Conservation (phyloP, 2,113 vertebrate species). For the Picathartes gymnocephalus region DNA sequence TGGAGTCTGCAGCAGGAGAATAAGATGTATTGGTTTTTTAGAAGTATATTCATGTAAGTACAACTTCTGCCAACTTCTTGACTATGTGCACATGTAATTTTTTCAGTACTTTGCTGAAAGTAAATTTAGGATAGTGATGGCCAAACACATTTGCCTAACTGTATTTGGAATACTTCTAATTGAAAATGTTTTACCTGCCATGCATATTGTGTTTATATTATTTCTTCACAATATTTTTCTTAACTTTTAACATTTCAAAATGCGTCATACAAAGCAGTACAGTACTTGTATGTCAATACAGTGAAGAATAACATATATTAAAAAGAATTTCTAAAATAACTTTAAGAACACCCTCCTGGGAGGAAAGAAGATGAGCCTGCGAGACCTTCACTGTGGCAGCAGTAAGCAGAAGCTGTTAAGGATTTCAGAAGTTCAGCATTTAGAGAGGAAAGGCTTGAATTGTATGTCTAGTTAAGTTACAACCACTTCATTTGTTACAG, state of each 20-base stretch:
- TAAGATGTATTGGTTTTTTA: background rate
- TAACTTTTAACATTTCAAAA: background rate
- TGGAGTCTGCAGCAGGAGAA: background rate
- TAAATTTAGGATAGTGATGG: background rate
- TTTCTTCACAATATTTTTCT: background rate
- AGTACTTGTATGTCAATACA: background rate
- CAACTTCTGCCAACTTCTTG: background rate
- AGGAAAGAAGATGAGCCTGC: background rate
- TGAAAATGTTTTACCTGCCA: background rate
- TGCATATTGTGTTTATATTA: background rate
- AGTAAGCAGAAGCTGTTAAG: background rate
- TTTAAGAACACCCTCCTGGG: background rate
- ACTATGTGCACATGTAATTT: background rate
- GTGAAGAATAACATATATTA: background rate
- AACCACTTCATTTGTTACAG: background rate
- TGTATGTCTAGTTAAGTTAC: background rate
- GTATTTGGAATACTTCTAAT: background rate
- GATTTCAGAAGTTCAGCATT: background rate
- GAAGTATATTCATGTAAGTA: background rate
- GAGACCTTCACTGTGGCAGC: background rate
- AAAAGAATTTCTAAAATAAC: background rate
- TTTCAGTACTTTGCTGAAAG: background rate
- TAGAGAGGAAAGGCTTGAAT: background rate
- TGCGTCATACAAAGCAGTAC: background rate
- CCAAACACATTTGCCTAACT: background rate